A percentile compares a stretch with the other conserved stretches of the same genome.
Evolutionary conservation across 2,888 invertebrate species (phyloP).

Genomic region (Orthonevra nobilis): DNA sequence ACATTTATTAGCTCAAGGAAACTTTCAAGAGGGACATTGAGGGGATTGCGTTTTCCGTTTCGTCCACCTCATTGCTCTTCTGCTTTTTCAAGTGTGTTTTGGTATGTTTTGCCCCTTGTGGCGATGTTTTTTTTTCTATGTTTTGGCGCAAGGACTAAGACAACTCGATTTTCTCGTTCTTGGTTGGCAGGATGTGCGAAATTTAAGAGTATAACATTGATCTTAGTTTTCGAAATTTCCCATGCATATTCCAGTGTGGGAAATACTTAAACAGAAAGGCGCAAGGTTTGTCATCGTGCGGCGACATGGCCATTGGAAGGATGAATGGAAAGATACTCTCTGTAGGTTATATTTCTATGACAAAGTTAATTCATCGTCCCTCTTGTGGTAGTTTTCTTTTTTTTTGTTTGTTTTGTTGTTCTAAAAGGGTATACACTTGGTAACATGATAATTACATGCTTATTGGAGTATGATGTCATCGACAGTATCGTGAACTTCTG

Average conservation of each 20-base stretch:
- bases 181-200: constrained; percentile 3
- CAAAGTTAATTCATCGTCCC: constrained; percentile 55
- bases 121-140: constrained; percentile 23
- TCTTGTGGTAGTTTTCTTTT: constrained; percentile 21
- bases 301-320: constrained; percentile 62
- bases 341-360: constrained; percentile 45
- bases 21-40: constrained; percentile 56
- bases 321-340: constrained; percentile 31
- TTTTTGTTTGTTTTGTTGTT: constrained; percentile 43
- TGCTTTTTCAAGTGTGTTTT: constrained; percentile 26
- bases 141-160: constrained; percentile 29
- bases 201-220: constrained; percentile 31
- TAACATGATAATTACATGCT: constrained; percentile 59
- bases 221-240: constrained; percentile 16
- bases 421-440: constrained; percentile 63
- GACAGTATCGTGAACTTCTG: constrained; percentile 59
- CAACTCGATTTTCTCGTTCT: background rate
- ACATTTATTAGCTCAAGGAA: constrained; percentile 70
- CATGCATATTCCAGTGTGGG: constrained; percentile 15
- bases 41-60: constrained; percentile 23
- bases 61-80: constrained; percentile 38
- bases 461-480: constrained; percentile 66
- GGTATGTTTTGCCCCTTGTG: background rate
- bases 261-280: constrained; percentile 30
- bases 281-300: constrained; percentile 43